phyloP scores from a whole-genome alignment of 2,888 invertebrate genomes.

The Hoplodrina ambigua region DNA sequence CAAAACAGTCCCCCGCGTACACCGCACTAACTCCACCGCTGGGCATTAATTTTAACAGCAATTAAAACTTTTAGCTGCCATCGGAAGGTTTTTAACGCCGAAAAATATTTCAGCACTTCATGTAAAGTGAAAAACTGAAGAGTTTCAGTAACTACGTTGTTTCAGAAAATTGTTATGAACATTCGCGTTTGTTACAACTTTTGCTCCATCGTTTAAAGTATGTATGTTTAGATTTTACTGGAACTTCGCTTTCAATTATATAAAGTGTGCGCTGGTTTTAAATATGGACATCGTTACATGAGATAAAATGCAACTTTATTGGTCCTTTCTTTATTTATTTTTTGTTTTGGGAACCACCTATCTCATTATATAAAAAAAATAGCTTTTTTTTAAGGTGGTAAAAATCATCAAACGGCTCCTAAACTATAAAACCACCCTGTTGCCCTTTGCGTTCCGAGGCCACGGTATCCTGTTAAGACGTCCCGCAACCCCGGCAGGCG shows the following conservation, averaged over 20 bases:
- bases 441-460: too few relatives aligned
- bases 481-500: too few relatives aligned
- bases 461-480: too few relatives aligned
- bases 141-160: constrained; percentile 34
- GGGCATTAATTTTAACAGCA: constrained; percentile 82
- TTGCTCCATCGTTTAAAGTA: constrained; percentile 16
- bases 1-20: constrained; percentile 5
- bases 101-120: constrained; percentile 63
- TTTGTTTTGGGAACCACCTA: too few relatives aligned
- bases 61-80: constrained; percentile 81
- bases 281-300: too few relatives aligned
- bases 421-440: too few relatives aligned
- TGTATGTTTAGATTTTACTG: constrained; percentile 22
- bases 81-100: constrained; percentile 73
- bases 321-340: too few relatives aligned
- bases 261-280: neutral
- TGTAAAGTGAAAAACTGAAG: constrained; percentile 48
- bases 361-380: too few relatives aligned
- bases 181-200: constrained; percentile 21
- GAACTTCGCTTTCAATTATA: neutral
- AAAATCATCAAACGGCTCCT: too few relatives aligned
- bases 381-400: too few relatives aligned
- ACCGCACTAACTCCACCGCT: constrained; percentile 53
- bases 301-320: too few relatives aligned
- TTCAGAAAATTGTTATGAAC: constrained; percentile 25